A percentile compares a stretch with the other conserved stretches of the same genome.
These are phyloP conservation scores for Mirounga angustirostris DNA, from an alignment of 2,113 vertebrate genomes.

Conservation along the genomic window DNA sequence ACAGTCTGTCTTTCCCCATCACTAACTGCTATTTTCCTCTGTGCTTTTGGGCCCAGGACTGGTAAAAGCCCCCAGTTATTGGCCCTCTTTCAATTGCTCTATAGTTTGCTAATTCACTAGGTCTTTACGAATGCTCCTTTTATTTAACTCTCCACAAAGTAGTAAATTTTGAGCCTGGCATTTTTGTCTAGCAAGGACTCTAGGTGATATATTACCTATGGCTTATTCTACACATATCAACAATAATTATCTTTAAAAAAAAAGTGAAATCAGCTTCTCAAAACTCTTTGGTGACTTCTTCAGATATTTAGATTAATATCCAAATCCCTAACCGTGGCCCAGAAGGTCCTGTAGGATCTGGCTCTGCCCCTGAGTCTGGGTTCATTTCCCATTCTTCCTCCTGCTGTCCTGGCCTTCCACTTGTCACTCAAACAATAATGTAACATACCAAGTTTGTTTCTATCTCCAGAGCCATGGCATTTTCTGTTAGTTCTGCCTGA, in stretches of 20 bases:
- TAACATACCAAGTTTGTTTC: not conserved
- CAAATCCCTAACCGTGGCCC: not conserved
- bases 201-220: not conserved
- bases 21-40: not conserved
- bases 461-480: not conserved
- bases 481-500: not conserved
- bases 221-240: not conserved
- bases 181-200: not conserved
- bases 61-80: not conserved
- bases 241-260: not conserved
- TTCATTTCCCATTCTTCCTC: not conserved
- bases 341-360: not conserved
- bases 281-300: not conserved
- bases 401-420: not conserved
- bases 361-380: not conserved
- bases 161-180: not conserved
- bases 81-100: not conserved
- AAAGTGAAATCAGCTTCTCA: not conserved
- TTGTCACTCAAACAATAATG: not conserved
- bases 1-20: not conserved
- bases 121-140: not conserved
- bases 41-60: not conserved
- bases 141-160: not conserved
- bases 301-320: not conserved
- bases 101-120: not conserved